Base-by-base conservation (phyloP, 2,888 invertebrate genomes). In the Mystacides longicornis region DNA sequence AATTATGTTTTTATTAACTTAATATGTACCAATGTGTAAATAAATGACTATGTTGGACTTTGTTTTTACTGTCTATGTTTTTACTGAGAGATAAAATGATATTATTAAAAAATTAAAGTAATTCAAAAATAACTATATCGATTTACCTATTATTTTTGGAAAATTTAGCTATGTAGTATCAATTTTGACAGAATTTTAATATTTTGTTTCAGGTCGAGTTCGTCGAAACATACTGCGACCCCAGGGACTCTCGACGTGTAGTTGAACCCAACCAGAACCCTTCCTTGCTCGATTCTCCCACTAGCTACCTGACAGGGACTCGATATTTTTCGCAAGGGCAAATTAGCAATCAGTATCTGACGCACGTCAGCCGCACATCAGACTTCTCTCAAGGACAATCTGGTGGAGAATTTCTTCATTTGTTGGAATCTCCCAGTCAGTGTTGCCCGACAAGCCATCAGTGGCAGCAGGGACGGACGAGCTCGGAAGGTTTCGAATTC, bases 201-300 rank as follows among this genome's bases (percentile, higher is more conserved):
- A n/a, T n/a, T 49, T 58, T 50, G 45, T 79, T 78, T 1, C 71
- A 86, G 83, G 81, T 87, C 64, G 84, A 86, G 71, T 81, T 87
- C 63, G 74, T 86, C 69, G 86, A 87, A 69, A 82, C 83, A 56
- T 87, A 87, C 69, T 84, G 86, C 66, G 86, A 86, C 65, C 86
- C 87, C 16, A 78, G 83, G 61, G 86, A 87, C 68, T 85, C 83
- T 65, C 51, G 60, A 23, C 72, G 63, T 71, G 3, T 14, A 14
- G 72, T 73, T 14, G 16, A 49, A 37, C 23, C 43, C 20, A 31
- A 54, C 7, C 70, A 68, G 75, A 74, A 60, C 71, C 73, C 51
- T 63, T 66, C 59, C 69, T 73, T 51, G 69, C 72, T 49, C 74
- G 3, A 76, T 75, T 74, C 74, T 74, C 52, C 76, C 75, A 76